Evolutionary conservation across 1,140 invertebrate genomes (phyloP), one percentile per base, ranked within the genome.

Genomic region (Pomacea maculata): DNA sequence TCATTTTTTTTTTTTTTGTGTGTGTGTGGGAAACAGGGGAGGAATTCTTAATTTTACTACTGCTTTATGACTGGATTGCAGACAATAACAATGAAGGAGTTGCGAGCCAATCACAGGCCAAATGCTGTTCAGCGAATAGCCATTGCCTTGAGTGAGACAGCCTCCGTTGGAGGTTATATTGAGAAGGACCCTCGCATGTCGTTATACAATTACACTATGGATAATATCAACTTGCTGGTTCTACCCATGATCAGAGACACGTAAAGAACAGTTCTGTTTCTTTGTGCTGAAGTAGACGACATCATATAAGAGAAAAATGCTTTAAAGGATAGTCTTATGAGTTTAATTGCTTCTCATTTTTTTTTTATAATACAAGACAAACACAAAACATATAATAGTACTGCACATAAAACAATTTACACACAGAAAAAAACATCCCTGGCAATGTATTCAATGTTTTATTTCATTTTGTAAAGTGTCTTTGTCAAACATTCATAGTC

Each of bases 171-270:
- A 9, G 82, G 87, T 34, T 86, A 86, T 83, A 82, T 83, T 88
- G 92, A 82, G 86, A 92, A 85, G 10, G 98, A 99, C 90, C 95
- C 96, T 75, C 93, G 98, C 45, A 93, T 99, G 6, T 94, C 96
- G 7, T 93, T 99, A 57, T 99, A 97, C 89, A 96, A 96, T 65
- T 99, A 98, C 91, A 98, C 97, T 11, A 95, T 97, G 65, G 98
- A 99, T 92, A 97, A 97, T 7, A 95, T 99, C 87, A 96, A 96
- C 86, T 94, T 99, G 93, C 93, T 99, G 19, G 92, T 99, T 19
- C 89, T 99, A 73, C 98, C 98, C 4, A 99, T 99, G 98, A 95
- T 99, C 83, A 95, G 96, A 87, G 97, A 97, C 83, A 98, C 98
- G 96, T 97, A 61, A 61, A 61, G 57, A 61, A 0, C 57, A 61